These are phyloP conservation scores for Cheilosia impressa DNA, from an alignment of 2,888 invertebrate species.

Conservation along the genomic window DNA sequence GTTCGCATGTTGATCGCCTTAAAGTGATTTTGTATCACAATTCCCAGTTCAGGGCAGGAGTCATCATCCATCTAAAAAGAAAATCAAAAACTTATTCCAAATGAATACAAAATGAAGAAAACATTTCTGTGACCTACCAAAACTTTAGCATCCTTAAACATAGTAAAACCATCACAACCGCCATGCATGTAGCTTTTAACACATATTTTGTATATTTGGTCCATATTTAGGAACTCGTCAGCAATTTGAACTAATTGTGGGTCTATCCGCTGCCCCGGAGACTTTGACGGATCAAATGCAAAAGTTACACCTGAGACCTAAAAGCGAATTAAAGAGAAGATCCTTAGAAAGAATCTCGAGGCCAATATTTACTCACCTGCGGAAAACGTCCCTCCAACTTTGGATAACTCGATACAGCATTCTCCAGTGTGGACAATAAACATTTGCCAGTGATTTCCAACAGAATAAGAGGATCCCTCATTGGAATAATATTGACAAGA, in stretches of 20 bases:
- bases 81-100: background rate
- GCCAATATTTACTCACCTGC: constrained; percentile 84
- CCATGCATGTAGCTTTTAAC: constrained; percentile 92
- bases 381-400: constrained; percentile 95
- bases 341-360: background rate
- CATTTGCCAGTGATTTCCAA: constrained; percentile 89
- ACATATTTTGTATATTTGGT: constrained; percentile 90
- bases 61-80: constrained; percentile 90
- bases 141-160: constrained; percentile 89
- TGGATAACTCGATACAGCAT: constrained; percentile 93
- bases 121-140: constrained; percentile 85
- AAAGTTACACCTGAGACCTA: constrained; percentile 90
- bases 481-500: constrained; percentile 92
- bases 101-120: background rate
- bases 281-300: constrained; percentile 89
- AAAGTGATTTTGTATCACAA: constrained; percentile 95
- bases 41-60: constrained; percentile 92
- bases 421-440: constrained; percentile 90
- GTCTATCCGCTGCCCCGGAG: constrained; percentile 89
- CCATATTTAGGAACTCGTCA: constrained; percentile 90
- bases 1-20: constrained; percentile 92
- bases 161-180: constrained; percentile 94
- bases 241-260: constrained; percentile 91
- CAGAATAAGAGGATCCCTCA: constrained; percentile 92
- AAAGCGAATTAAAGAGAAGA: constrained; percentile 79